Percentiles rank a stretch among this genome's conserved stretches.
phyloP scores from a whole-genome alignment of 30 jellyfish, hydroid and myxozoan genomes.

The Hydra vulgaris region DNA sequence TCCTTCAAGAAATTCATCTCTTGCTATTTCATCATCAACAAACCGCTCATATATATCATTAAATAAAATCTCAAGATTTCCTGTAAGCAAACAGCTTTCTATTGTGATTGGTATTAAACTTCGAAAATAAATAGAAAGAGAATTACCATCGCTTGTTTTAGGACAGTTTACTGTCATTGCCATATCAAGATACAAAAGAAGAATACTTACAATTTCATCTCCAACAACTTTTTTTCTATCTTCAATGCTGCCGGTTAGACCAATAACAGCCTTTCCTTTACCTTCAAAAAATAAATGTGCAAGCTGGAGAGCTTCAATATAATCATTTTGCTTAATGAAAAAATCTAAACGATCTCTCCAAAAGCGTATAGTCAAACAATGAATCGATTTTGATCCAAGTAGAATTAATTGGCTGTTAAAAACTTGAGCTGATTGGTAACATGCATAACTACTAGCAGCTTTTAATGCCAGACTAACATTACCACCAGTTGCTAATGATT shows the following conservation, averaged over 20 bases:
- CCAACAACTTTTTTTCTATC: slow-evolving; percentile 45
- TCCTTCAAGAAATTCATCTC: slow-evolving; percentile 65
- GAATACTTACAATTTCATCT: slow-evolving; percentile 66
- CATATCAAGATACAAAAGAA: slow-evolving; percentile 67
- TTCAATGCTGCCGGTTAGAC: slow-evolving; percentile 49
- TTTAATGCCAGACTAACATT: slow-evolving; percentile 88
- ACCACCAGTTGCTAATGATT: slow-evolving; percentile 95
- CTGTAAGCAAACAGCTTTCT: slow-evolving; percentile 60
- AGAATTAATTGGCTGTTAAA: slow-evolving; percentile 86
- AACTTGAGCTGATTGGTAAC: slow-evolving; percentile 91
- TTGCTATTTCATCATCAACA: slow-evolving; percentile 75
- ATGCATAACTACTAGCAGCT: slow-evolving; percentile 92
- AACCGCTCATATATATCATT: slow-evolving; percentile 83
- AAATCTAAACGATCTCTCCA: slow-evolving; percentile 93
- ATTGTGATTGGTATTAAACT: slow-evolving; percentile 72
- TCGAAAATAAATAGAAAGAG: slow-evolving; percentile 50
- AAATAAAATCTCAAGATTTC: slow-evolving; percentile 50
- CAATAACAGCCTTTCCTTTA: slow-evolving; percentile 90
- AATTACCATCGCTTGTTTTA: slow-evolving; percentile 53
- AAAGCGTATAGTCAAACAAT: slow-evolving; percentile 72
- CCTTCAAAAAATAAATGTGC: slow-evolving; percentile 78
- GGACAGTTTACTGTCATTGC: slow-evolving; percentile 93
- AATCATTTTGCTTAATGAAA: slow-evolving; percentile 79
- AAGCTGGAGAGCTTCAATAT: slow-evolving; percentile 67
- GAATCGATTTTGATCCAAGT: slow-evolving; percentile 90